Percentiles rank a stretch among this genome's conserved stretches.
These are phyloP conservation scores for Tipula unca DNA, from an alignment of 2,888 invertebrate species.

Conservation along the genomic window DNA sequence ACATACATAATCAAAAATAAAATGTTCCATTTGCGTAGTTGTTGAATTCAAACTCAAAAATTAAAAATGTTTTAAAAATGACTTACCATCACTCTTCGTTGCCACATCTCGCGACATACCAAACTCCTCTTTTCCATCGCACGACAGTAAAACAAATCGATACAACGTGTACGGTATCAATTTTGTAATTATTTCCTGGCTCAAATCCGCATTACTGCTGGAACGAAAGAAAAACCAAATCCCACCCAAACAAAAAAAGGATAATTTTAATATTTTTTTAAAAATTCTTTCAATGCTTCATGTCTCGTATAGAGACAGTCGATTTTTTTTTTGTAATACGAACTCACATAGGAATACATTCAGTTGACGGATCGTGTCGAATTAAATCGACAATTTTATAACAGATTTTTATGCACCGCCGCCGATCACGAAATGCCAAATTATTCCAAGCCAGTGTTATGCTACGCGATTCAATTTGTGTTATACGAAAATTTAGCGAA, in stretches of 20 bases:
- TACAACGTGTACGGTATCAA: constrained; percentile 25
- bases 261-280: neutral
- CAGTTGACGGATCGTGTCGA: constrained; percentile 23
- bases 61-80: too few species aligned
- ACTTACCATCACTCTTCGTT: constrained; percentile 39
- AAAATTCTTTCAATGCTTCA: neutral
- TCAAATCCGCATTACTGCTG: neutral
- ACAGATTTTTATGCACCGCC: constrained; percentile 25
- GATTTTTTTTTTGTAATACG: constrained; percentile 21
- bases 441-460: constrained; percentile 31
- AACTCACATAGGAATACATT: constrained; percentile 30
- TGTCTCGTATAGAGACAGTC: neutral
- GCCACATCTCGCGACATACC: constrained; percentile 35
- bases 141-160: constrained; percentile 24
- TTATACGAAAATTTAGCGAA: constrained; percentile 15
- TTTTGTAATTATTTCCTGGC: constrained; percentile 22
- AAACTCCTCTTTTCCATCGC: constrained; percentile 21
- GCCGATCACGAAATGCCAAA: constrained; percentile 20
- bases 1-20: too few species aligned
- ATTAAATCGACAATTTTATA: constrained; percentile 23
- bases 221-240: neutral
- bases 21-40: too few species aligned
- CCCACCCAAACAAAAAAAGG: too few species aligned
- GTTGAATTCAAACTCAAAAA: too few species aligned
- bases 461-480: constrained; percentile 34